A percentile compares a stretch with the other conserved stretches of the same genome.
Conservation (phyloP, 2,797 vertebrate species). For the Crenuchus spilurus region DNA sequence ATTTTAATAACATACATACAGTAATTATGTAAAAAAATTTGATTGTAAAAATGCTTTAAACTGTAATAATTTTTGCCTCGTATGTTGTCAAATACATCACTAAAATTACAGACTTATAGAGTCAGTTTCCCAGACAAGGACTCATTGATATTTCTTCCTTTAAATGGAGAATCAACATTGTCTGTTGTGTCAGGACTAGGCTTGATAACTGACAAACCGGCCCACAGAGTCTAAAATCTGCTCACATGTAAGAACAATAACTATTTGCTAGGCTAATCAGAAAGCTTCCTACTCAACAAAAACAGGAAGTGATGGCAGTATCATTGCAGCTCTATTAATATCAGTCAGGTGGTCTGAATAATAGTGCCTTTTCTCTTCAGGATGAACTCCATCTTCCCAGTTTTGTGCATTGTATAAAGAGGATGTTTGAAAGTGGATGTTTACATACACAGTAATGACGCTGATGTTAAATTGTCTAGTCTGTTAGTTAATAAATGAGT, state of each 20-base stretch:
- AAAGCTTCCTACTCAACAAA: slow-evolving; percentile 32
- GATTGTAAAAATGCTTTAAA: too few species aligned
- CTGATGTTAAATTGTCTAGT: slow-evolving; percentile 21
- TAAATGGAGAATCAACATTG: too few species aligned
- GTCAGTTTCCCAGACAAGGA: too few species aligned
- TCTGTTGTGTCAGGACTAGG: too few species aligned
- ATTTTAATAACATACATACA: too few species aligned
- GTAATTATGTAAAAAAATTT: too few species aligned
- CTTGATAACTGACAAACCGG: too few species aligned
- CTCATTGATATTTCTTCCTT: too few species aligned
- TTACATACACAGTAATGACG: slow-evolving; percentile 32
- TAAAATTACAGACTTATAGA: too few species aligned
- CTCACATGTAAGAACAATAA: neutral
- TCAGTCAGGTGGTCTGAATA: slow-evolving; percentile 50
- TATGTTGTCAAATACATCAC: too few species aligned
- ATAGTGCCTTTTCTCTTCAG: slow-evolving; percentile 30
- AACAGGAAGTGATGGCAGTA: slow-evolving; percentile 47
- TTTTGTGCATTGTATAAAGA: slow-evolving; percentile 67
- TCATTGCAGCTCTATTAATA: slow-evolving; percentile 55
- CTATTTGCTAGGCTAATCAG: slow-evolving; percentile 14
- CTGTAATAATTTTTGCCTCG: too few species aligned
- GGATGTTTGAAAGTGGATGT: slow-evolving; percentile 67
- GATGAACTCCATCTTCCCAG: slow-evolving; percentile 34
- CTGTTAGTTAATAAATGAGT: slow-evolving; percentile 15
- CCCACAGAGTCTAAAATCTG: too few species aligned